Base-by-base conservation (phyloP, 1,140 invertebrate genomes). In the Drosophila aff. region DNA sequence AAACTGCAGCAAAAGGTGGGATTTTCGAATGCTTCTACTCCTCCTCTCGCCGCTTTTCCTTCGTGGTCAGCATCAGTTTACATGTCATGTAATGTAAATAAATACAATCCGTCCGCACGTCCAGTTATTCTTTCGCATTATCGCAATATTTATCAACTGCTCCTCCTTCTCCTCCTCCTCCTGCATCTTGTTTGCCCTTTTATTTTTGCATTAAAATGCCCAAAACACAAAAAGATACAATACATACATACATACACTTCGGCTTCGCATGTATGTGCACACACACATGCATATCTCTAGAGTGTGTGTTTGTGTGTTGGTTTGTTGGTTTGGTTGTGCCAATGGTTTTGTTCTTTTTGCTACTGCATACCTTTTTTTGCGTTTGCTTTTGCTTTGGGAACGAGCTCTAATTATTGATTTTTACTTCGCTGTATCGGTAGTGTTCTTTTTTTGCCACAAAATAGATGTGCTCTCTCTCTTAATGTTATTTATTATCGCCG, bases 331-430 rank as follows among this genome's bases (percentile, higher is more conserved):
- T 21, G 26, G n/a, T 38, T 43, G 41, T 58, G 18, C 43, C 64
- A 52, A 38, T 75, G 28, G 55, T 31, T 46, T 63, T 73, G 49
- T 57, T 50, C 28, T 47, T 41, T 52, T 64, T 76, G 60, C 65
- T 69, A 63, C 59, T 81, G 79, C 71, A 75, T 81, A 81, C 79
- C 79, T 81, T 72, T 55, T 43, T 63, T 49, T 64, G 63, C 63
- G 44, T 67, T 60, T 53, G 74, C 61, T 28, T 71, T 72, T 49
- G 59, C 59, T 62, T 52, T 47, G 59, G 13, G 65, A 77, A 66
- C 50, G 43, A 66, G 74, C 80, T 74, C 63, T 82, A 82, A 74
- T 82, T 82, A 82, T 82, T 82, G 80, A 82, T 81, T 82, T 81
- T 82, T 78, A 67, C 75, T 67, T 68, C 80, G 67, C 75, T 71